Base-by-base conservation (phyloP, 2,113 vertebrate species). In the Tachysurus fulvidraco region DNA sequence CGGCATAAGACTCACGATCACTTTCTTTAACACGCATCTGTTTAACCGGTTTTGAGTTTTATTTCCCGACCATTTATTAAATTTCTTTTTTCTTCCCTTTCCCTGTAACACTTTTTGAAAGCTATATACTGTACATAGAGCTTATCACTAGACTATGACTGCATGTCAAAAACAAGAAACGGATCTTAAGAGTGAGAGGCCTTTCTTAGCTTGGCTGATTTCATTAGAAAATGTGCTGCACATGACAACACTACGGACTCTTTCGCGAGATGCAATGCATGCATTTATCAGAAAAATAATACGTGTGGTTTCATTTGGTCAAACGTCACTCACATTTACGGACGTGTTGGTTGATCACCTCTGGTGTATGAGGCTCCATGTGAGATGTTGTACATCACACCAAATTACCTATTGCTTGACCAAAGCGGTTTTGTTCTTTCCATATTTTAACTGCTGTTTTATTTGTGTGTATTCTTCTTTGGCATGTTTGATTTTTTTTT, bases 111-210 rank as follows among this genome's bases (percentile, higher is more conserved):
- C 54, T 64, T 85, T 30, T 57, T 83, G 55, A 71, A 80, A 76
- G 85, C 74, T 77, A 88, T 80, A 85, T 87, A 83, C 71, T 95
- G 94, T 95, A 95, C 91, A 95, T 95, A 94, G 12, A 82, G 59
- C 88, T 90, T 93, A 92, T 89, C 91, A 90, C 90, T 88, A 88
- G 92, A 92, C 91, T 88, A 92, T 87, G 84, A 83, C 74, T 90
- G 94, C 94, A 95, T 94, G 94, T 93, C 90, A 90, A 89, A 90
- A 84, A 86, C 55, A 90, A 91, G 90, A 87, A 91, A 92, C 16
- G 64, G 89, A 91, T 91, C 91, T 92, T 90, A 88, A 82, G 87
- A 81, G 91, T 88, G 57, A 88, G 93, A 92, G 90, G 92, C 90
- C 92, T 93, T 91, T 89, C 92, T 90, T 91, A 88, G 90, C 89